A percentile compares a stretch with the other conserved stretches of the same genome.
phyloP scores from a whole-genome alignment of 35 echinoderm and acorn worm species.

The Anneissia japonica region DNA sequence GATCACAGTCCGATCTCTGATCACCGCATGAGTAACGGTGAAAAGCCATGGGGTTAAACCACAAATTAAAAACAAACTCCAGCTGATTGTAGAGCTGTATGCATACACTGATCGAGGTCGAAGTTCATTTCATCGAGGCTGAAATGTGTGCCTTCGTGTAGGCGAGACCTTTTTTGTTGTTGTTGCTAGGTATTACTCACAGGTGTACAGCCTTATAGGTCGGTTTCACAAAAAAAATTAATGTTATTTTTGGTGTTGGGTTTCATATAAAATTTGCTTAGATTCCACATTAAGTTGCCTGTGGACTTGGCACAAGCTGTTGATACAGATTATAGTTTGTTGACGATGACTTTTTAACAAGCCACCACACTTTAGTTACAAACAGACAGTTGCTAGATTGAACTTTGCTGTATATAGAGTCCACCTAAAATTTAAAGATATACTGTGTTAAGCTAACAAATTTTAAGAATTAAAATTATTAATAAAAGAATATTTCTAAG shows the following conservation, averaged over 20 bases:
- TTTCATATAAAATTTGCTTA: not conserved
- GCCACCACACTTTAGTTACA: too few species aligned
- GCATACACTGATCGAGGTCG: not conserved
- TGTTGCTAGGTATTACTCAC: not conserved
- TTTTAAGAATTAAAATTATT: too few species aligned
- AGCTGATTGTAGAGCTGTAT: not conserved
- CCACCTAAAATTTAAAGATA: too few species aligned
- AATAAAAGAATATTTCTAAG: too few species aligned
- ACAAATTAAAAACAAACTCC: not conserved
- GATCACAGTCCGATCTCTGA: not conserved
- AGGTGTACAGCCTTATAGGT: not conserved
- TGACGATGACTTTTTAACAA: too few species aligned
- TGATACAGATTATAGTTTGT: not conserved
- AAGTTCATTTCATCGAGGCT: not conserved
- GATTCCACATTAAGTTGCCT: not conserved
- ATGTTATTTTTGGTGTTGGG: not conserved
- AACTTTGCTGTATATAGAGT: too few species aligned
- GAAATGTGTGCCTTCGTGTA: not conserved
- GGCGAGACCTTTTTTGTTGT: not conserved
- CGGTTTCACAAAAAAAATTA: not conserved
- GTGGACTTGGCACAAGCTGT: not conserved
- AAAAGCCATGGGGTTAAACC: not conserved
- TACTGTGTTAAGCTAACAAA: too few species aligned
- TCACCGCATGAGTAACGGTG: not conserved
- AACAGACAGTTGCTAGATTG: too few species aligned